Conservation (phyloP, 2,113 vertebrate species). For the Prinia subflava region DNA sequence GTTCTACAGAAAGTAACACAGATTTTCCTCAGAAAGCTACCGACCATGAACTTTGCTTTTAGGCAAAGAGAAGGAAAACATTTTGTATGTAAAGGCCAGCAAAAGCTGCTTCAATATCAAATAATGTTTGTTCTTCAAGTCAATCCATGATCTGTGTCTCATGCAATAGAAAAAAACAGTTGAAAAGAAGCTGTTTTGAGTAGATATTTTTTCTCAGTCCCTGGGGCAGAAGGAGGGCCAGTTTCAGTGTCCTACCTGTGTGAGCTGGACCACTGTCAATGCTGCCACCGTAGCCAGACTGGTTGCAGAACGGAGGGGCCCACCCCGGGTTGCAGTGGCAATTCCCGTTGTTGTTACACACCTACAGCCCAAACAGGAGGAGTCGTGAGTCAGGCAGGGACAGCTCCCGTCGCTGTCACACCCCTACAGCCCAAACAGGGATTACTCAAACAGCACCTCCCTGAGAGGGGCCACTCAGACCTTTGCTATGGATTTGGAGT, state of each 20-base stretch:
- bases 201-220: not conserved
- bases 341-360: not conserved
- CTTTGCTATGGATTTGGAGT: not conserved
- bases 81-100: not conserved
- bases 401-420: constrained; percentile 77
- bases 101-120: not conserved
- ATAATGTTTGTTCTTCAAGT: not conserved
- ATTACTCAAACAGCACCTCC: not conserved
- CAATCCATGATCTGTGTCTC: not conserved
- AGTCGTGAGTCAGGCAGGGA: constrained; percentile 63
- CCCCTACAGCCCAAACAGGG: constrained; percentile 35
- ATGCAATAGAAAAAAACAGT: not conserved
- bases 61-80: not conserved
- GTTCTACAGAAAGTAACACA: not conserved
- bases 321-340: constrained; percentile 81
- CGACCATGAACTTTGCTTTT: not conserved
- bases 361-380: not conserved
- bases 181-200: not conserved
- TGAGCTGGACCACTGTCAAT: constrained; percentile 82
- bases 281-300: constrained; percentile 79
- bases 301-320: constrained; percentile 78
- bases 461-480: not conserved
- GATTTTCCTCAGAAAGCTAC: not conserved
- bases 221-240: not conserved
- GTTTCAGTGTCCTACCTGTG: constrained; percentile 65